Conservation (phyloP, 1,140 invertebrate genomes). For the Drosophila navojoa region DNA sequence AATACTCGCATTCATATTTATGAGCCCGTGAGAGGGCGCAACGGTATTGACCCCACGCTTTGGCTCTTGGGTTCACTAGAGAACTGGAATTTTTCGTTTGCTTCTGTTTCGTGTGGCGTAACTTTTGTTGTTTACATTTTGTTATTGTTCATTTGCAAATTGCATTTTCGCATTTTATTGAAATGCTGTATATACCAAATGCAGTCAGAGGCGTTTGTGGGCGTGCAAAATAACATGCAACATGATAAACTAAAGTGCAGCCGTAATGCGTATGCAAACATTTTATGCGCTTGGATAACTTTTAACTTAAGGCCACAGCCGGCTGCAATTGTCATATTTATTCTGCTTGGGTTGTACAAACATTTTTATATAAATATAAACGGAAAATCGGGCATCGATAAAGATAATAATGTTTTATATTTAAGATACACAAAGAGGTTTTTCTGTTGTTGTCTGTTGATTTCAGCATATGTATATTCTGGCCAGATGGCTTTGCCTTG, state of each 20-base stretch:
- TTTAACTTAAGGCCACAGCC: no score
- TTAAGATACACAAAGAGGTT: no score
- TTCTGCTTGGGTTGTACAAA: no score
- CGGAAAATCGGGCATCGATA: no score
- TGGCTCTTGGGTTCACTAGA: background rate
- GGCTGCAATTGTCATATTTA: no score
- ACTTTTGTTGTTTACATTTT: conserved; percentile 52
- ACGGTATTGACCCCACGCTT: conserved; percentile 38
- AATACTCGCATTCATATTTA: conserved; percentile 53
- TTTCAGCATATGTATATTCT: no score
- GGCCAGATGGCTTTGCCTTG: no score
- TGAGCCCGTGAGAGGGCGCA: conserved; percentile 36
- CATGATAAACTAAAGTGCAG: conserved; percentile 1
- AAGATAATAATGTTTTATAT: no score
- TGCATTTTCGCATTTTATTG: conserved; percentile 61
- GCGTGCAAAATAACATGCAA: no score
- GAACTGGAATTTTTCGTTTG: conserved; percentile 1
- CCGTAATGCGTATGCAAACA: background rate
- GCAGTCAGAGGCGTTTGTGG: no score
- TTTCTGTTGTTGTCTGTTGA: no score
- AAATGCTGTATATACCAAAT: conserved; percentile 13
- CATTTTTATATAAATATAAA: no score
- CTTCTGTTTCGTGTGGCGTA: conserved; percentile 22
- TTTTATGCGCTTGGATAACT: background rate
- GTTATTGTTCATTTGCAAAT: conserved; percentile 75